Evolutionary conservation across 2,888 invertebrate genomes (phyloP).

Genomic region (Chrysolina oricalcia): DNA sequence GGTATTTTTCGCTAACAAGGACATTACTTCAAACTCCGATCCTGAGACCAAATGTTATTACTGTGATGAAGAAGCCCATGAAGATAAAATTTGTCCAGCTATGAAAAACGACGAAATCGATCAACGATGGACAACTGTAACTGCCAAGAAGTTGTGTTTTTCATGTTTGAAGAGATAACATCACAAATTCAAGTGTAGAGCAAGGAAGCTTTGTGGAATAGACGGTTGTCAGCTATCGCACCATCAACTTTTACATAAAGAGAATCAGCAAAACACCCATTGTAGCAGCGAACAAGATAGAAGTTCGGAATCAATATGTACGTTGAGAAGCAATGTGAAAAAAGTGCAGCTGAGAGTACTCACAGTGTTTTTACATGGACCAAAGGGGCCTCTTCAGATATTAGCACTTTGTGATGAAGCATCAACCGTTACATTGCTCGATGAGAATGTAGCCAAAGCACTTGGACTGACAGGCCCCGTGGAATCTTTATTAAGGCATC

Average conservation of each 20-base stretch:
- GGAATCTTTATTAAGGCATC: not conserved
- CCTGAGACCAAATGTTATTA: no score
- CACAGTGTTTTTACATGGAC: not conserved
- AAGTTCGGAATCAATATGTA: not conserved
- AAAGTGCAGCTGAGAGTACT: conserved; percentile 1
- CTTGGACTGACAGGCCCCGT: not conserved
- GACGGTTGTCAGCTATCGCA: not conserved
- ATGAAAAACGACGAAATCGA: not conserved
- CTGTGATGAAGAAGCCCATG: no score
- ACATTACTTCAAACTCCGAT: no score
- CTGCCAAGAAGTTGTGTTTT: not conserved
- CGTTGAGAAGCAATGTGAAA: not conserved
- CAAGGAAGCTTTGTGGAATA: not conserved
- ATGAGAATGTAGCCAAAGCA: not conserved
- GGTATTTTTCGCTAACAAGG: no score
- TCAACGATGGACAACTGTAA: conserved; percentile 4
- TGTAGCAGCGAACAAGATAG: not conserved
- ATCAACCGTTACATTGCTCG: not conserved
- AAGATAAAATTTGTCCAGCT: no score
- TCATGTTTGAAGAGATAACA: conserved; percentile 2
- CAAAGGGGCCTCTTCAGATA: not conserved
- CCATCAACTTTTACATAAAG: not conserved
- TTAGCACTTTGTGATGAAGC: not conserved
- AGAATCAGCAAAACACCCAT: not conserved
- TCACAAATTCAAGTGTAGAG: conserved; percentile 14